A percentile compares a stretch with the other conserved stretches of the same genome.
Evolutionary conservation across 2,113 vertebrate genomes (phyloP).

Genomic region (Saccopteryx bilineata): DNA sequence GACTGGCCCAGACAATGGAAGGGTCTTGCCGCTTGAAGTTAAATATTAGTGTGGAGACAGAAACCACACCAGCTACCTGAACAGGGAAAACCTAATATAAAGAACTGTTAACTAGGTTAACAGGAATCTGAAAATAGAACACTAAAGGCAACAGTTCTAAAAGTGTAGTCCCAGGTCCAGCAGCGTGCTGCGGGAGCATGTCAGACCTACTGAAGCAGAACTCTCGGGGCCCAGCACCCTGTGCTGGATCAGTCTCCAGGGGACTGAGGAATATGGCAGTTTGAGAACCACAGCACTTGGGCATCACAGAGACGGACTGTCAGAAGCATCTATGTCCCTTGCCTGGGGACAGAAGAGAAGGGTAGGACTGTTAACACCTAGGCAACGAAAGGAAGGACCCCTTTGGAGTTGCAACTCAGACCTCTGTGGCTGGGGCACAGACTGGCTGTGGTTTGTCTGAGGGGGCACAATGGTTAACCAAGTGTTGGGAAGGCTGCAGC

Average conservation of each 20-base stretch:
- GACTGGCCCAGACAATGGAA: neutral
- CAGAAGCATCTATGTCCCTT: neutral
- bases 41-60: neutral
- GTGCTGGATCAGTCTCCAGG: neutral
- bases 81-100: neutral
- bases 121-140: neutral
- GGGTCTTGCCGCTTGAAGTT: neutral
- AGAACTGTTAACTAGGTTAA: neutral
- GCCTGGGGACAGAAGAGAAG: neutral
- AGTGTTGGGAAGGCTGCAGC: neutral
- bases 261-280: neutral
- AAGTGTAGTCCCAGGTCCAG: neutral
- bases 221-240: neutral
- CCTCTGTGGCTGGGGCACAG: too few species aligned
- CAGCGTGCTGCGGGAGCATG: rapidly evolving
- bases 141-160: neutral
- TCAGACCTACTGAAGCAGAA: neutral
- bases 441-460: neutral
- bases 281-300: neutral
- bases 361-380: neutral
- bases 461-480: neutral
- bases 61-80: neutral
- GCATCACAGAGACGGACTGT: too few species aligned
- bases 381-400: neutral
- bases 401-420: neutral